phyloP scores from a whole-genome alignment of 37 sponge, comb jelly and placozoan species.

The Halisarca cf. caerulea region DNA sequence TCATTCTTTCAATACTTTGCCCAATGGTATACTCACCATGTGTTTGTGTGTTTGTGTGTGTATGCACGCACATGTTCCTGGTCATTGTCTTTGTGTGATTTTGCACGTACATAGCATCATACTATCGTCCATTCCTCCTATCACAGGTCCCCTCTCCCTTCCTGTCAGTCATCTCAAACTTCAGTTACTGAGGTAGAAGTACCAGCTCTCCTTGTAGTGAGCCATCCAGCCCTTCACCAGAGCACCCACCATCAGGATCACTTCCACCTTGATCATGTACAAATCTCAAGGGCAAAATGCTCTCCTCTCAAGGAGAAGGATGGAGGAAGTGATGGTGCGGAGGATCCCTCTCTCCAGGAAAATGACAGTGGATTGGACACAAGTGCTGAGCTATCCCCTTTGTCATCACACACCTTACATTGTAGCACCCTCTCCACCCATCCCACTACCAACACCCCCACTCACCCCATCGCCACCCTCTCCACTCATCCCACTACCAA shows the following conservation, averaged over 20 bases:
- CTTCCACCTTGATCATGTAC: too few species aligned
- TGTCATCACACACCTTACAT: not conserved
- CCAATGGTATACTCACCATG: not conserved
- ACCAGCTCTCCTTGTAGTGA: constrained; percentile 17
- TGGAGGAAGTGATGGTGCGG: not conserved
- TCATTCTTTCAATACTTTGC: not conserved
- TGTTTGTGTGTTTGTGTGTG: constrained; percentile 35
- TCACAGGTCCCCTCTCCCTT: not conserved
- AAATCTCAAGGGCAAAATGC: too few species aligned
- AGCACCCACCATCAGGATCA: not conserved
- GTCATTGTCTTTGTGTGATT: not conserved
- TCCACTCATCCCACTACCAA: not conserved
- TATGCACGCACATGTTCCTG: not conserved
- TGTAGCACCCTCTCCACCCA: not conserved
- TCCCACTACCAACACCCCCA: not conserved
- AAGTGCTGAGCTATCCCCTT: not conserved
- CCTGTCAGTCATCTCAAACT: not conserved
- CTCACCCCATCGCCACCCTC: not conserved
- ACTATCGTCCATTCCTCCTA: not conserved
- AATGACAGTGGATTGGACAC: constrained; percentile 17
- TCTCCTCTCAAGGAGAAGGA: not conserved
- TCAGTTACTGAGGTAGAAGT: not conserved
- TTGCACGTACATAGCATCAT: not conserved
- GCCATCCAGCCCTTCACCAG: not conserved
- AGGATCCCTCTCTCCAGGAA: too few species aligned